These are phyloP conservation scores for Heliconius ismenius DNA, from an alignment of 2,888 invertebrate species.

Conservation along the genomic window DNA sequence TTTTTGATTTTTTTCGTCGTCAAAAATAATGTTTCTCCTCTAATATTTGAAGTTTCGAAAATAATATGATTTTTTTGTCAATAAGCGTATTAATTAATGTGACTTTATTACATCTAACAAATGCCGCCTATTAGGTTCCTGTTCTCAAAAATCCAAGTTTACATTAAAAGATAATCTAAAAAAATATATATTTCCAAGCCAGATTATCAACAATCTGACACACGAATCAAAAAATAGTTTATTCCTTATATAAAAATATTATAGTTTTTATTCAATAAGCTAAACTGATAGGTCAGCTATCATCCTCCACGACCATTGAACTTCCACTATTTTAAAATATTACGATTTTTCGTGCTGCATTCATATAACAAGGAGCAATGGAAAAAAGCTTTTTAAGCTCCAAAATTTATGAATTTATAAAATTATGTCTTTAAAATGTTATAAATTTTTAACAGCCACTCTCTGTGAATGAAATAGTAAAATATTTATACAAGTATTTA, in stretches of 20 bases:
- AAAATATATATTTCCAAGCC: too few species aligned
- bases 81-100: too few species aligned
- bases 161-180: too few species aligned
- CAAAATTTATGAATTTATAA: not conserved
- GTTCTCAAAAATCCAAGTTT: too few species aligned
- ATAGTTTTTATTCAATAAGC: not conserved
- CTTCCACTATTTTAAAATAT: slow-evolving; percentile 14
- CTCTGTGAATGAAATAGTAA: too few species aligned
- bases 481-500: not conserved
- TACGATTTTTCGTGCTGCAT: not conserved
- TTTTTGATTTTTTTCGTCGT: too few species aligned
- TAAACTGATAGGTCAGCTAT: not conserved
- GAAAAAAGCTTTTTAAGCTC: not conserved
- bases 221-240: not conserved
- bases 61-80: too few species aligned
- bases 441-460: not conserved
- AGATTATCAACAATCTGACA: not conserved
- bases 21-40: too few species aligned
- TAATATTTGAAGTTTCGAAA: too few species aligned
- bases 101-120: too few species aligned
- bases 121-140: too few species aligned
- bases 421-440: not conserved
- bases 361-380: too few species aligned
- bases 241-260: not conserved
- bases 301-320: not conserved